Evolutionary conservation across 2,113 vertebrate species (phyloP), one percentile per base, ranked within the genome.

Genomic region (Pampusana beccarii): DNA sequence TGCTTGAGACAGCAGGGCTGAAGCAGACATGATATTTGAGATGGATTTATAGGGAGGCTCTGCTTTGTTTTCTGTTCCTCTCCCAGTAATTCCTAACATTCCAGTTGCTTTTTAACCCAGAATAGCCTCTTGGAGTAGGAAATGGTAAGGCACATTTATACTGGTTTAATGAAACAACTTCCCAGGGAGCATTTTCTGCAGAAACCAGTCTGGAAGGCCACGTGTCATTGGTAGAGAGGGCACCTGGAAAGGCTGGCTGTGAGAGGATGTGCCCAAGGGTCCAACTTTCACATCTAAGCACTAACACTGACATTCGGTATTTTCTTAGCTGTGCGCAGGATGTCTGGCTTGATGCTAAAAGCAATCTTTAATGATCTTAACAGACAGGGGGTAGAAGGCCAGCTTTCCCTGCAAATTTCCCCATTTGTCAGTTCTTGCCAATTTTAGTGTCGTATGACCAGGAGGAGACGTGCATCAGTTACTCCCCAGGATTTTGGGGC

Each of bases 31-130:
- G 1, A 2, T 51, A 74, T n/a, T n/a, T 57, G 80, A 86, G 80
- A 69, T 44, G 57, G 62, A 69, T 73, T 86, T 86, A 9, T 50
- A 77, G 67, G 46, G 13, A 92, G 17, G 36, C 34, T 95, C 67
- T 88, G 70, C 51, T 73, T 80, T 93, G 86, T 90, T 83, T 93
- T 94, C 69, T 96, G 66, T 86, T 95, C 88, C 36, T 91, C 58
- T 93, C 40, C 58, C 75, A 56, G 28, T 58, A 79, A 94, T 90
- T 93, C 88, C 74, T 71, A 75, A 48, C 79, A 90, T 92, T 93
- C 88, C 91, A 77, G 58, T 40, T 93, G 71, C 34, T 88, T 88
- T 93, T 73, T 42, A 90, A 83, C 67, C 33, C 44, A 65, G 66
- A 93, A 64, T 18, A 88, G 50, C 50, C 14, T 4, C 42, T 48